These are phyloP conservation scores for Trichopoda pennipes DNA, from an alignment of 2,888 invertebrate genomes.

Conservation along the genomic window DNA sequence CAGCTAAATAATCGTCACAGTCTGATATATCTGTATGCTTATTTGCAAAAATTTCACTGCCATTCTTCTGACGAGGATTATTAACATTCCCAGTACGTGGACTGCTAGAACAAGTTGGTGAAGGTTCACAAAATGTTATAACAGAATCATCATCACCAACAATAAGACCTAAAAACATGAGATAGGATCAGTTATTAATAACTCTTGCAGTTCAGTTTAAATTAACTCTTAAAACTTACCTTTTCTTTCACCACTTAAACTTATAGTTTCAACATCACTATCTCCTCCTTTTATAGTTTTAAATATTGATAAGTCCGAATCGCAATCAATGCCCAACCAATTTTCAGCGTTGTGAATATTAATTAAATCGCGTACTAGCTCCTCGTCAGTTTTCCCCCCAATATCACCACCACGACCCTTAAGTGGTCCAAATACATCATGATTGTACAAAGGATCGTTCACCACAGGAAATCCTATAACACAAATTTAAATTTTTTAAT, in stretches of 20 bases:
- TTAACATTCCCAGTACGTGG: conserved; percentile 77
- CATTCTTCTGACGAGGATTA: conserved; percentile 78
- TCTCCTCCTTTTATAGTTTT: conserved; percentile 86
- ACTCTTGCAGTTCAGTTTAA: background rate
- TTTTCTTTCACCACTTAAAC: conserved; percentile 69
- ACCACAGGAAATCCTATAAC: conserved; percentile 94
- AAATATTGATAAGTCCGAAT: conserved; percentile 90
- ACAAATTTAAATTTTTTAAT: too few relatives aligned
- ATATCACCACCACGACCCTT: conserved; percentile 94
- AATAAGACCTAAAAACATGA: conserved; percentile 69
- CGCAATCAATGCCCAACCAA: conserved; percentile 95
- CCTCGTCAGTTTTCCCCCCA: conserved; percentile 93
- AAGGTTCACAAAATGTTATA: conserved; percentile 86
- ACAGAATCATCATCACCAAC: conserved; percentile 85
- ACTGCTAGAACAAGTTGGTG: conserved; percentile 85
- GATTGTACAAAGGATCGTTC: conserved; percentile 98
- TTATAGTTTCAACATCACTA: conserved; percentile 83
- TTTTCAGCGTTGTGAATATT: conserved; percentile 96
- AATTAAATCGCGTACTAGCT: conserved; percentile 92
- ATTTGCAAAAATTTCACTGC: background rate
- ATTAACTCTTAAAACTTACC: conserved; percentile 14
- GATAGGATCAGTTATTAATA: background rate
- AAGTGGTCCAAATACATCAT: conserved; percentile 95
- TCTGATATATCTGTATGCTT: conserved; percentile 26
- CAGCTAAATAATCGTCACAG: background rate